Evolutionary conservation across 2,888 invertebrate genomes (phyloP).

Genomic region (Meta bourneti): DNA sequence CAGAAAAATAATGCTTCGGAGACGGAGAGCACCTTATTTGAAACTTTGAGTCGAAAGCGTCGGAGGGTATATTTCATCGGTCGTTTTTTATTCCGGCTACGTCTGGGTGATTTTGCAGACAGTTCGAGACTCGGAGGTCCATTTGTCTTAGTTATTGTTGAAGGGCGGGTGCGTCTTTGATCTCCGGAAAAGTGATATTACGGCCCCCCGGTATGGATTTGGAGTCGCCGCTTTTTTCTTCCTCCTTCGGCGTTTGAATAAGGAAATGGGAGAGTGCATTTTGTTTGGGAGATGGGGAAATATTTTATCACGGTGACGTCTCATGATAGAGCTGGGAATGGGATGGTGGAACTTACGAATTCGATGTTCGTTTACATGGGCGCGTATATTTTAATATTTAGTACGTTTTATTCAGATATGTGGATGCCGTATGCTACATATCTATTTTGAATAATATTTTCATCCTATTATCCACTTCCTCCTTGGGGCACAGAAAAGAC

Average conservation of each 20-base stretch:
- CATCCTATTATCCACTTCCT: too few species aligned
- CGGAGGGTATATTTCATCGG: slow-evolving; percentile 57
- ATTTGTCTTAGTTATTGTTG: slow-evolving; percentile 69
- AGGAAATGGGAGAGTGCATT: slow-evolving; percentile 6
- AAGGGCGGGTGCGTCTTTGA: slow-evolving; percentile 31
- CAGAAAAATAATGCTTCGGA: slow-evolving; percentile 50
- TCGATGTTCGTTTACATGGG: too few species aligned
- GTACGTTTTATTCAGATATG: too few species aligned
- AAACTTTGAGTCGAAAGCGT: slow-evolving; percentile 52
- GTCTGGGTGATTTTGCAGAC: slow-evolving; percentile 51
- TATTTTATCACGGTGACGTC: neutral
- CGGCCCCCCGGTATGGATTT: slow-evolving; percentile 29
- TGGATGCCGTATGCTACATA: too few species aligned
- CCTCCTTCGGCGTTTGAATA: slow-evolving; percentile 2
- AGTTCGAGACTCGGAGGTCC: slow-evolving; percentile 46
- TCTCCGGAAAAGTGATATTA: slow-evolving; percentile 43
- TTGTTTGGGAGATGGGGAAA: slow-evolving; percentile 16
- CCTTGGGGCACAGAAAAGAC: too few species aligned
- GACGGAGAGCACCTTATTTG: slow-evolving; percentile 45
- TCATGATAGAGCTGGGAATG: too few species aligned
- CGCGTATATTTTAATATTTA: too few species aligned
- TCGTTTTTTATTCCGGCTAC: slow-evolving; percentile 55
- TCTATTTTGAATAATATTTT: too few species aligned
- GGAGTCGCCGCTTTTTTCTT: slow-evolving; percentile 5
- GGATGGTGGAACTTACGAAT: too few species aligned